These are phyloP conservation scores for Pseudococcus viburni DNA, from an alignment of 2,888 invertebrate genomes.

Conservation along the genomic window DNA sequence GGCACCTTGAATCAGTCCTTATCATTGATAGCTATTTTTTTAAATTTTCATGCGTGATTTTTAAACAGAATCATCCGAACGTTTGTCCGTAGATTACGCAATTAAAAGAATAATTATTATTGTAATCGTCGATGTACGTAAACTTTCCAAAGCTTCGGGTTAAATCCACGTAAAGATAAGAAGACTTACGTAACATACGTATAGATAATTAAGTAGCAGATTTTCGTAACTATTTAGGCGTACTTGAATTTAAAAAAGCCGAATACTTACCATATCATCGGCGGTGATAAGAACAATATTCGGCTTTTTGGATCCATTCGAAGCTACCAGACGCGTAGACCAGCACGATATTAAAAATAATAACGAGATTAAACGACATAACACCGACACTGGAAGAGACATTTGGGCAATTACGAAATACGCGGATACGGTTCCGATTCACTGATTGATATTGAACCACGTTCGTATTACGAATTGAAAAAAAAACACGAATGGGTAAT, in stretches of 20 bases:
- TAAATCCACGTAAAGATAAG: too few species aligned
- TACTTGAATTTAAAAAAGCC: not conserved
- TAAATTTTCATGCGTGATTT: too few species aligned
- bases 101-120: not conserved
- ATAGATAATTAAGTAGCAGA: too few species aligned
- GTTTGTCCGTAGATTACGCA: not conserved
- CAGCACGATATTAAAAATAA: not conserved
- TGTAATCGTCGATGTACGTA: not conserved
- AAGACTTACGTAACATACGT: too few species aligned
- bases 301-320: conserved; percentile 69
- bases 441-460: not conserved
- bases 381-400: not conserved
- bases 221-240: too few species aligned
- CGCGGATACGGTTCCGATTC: not conserved
- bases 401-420: not conserved
- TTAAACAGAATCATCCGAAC: too few species aligned
- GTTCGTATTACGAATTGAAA: not conserved
- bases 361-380: not conserved
- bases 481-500: not conserved
- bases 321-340: not conserved
- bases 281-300: conserved; percentile 75
- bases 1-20: too few species aligned
- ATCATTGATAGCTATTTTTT: too few species aligned
- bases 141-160: not conserved
- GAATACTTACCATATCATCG: conserved; percentile 74